Conservation (phyloP, 2,888 invertebrate genomes). For the Lobophora halterata region DNA sequence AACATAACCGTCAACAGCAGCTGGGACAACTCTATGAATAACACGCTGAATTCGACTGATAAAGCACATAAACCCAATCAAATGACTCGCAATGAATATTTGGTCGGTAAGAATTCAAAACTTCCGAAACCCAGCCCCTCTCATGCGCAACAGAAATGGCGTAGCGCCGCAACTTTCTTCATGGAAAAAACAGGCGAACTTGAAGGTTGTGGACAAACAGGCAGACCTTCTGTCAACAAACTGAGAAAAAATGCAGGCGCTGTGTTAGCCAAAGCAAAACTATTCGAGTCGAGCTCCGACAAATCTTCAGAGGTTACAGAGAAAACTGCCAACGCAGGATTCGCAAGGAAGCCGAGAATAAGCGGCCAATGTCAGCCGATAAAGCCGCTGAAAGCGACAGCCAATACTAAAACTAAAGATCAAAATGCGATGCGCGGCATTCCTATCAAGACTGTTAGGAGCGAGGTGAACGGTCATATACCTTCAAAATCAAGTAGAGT, state of each 20-base stretch:
- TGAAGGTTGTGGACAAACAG: constrained; percentile 71
- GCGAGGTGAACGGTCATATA: constrained; percentile 21
- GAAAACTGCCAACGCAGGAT: constrained; percentile 51
- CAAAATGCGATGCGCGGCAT: constrained; percentile 41
- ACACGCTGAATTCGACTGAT: constrained; percentile 48
- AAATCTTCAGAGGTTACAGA: constrained; percentile 68
- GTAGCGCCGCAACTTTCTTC: constrained; percentile 78
- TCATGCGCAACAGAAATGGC: constrained; percentile 69
- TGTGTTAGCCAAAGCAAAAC: constrained; percentile 88
- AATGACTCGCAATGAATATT: constrained; percentile 50
- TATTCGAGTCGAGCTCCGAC: constrained; percentile 84
- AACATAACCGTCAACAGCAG: constrained; percentile 55
- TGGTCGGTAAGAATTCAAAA: constrained; percentile 41
- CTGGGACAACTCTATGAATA: constrained; percentile 56
- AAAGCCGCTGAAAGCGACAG: constrained; percentile 47
- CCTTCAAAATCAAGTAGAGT: constrained; percentile 37
- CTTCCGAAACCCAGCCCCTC: constrained; percentile 47
- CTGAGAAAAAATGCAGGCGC: constrained; percentile 89
- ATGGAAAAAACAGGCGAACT: constrained; percentile 73
- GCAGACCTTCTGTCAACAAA: constrained; percentile 87
- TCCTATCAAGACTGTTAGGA: constrained; percentile 38
- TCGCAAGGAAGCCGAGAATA: constrained; percentile 67
- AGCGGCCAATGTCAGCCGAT: constrained; percentile 51
- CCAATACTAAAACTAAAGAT: constrained; percentile 53
- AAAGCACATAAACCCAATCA: constrained; percentile 49